A percentile compares a stretch with the other conserved stretches of the same genome.
Conservation (phyloP, 2,113 vertebrate species). For the Calypte anna region DNA sequence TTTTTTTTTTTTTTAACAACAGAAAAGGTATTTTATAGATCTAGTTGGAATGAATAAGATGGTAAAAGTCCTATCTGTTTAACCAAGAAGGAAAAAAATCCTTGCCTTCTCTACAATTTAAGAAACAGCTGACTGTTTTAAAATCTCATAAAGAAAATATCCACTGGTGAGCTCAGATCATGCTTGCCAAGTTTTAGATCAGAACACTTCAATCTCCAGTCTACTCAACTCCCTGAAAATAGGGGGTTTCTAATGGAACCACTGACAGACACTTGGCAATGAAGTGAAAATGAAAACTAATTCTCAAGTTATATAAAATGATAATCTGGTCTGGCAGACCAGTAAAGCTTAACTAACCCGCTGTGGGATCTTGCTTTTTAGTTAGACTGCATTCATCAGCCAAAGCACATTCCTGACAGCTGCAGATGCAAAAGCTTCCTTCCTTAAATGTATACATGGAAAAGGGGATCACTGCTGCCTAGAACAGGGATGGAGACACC, state of each 20-base stretch:
- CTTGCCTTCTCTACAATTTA: constrained; percentile 57
- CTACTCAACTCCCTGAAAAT: constrained; percentile 75
- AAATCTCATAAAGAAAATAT: constrained; percentile 78
- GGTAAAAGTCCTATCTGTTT: constrained; percentile 73
- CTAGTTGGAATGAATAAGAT: constrained; percentile 58
- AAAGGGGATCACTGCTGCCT: neutral
- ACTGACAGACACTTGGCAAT: constrained; percentile 70
- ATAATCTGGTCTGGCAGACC: constrained; percentile 62
- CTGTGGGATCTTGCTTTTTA: neutral
- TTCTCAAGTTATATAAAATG: constrained; percentile 57
- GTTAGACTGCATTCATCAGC: neutral
- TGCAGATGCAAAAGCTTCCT: neutral
- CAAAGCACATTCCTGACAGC: neutral
- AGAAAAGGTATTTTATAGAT: constrained; percentile 56
- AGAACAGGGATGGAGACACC: neutral
- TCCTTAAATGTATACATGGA: neutral
- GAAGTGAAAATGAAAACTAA: constrained; percentile 57
- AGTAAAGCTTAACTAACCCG: constrained; percentile 29
- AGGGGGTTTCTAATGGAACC: constrained; percentile 76
- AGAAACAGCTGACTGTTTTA: constrained; percentile 76
- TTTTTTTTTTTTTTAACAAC: neutral
- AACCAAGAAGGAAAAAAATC: constrained; percentile 40
- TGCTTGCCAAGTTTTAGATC: constrained; percentile 67
- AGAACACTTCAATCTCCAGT: constrained; percentile 54
- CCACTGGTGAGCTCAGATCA: constrained; percentile 42